These are phyloP conservation scores for Argentina silus DNA, from an alignment of 2,797 vertebrate genomes.

Conservation along the genomic window DNA sequence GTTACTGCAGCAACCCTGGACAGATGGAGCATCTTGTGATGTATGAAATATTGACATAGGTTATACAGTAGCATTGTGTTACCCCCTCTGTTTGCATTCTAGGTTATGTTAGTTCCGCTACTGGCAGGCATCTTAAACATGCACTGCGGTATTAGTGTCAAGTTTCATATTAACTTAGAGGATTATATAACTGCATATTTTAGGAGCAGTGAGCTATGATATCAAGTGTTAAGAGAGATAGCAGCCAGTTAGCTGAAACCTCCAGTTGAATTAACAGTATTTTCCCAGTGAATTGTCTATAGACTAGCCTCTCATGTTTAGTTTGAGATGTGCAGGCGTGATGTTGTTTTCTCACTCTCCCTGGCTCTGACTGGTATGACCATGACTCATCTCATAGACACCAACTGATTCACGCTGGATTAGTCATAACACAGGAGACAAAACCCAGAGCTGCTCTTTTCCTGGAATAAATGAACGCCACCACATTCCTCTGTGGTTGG, in stretches of 20 bases:
- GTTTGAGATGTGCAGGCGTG: background rate
- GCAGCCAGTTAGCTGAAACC: too few species aligned
- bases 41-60: constrained; percentile 1
- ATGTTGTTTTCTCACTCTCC: constrained; percentile 5
- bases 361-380: background rate
- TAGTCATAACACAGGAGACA: constrained; percentile 27
- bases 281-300: background rate
- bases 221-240: too few species aligned
- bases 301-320: background rate
- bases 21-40: background rate
- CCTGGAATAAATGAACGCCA: constrained; percentile 17
- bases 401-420: constrained; percentile 25
- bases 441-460: constrained; percentile 44
- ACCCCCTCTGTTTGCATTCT: background rate
- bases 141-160: background rate
- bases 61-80: background rate
- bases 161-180: background rate
- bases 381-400: constrained; percentile 27
- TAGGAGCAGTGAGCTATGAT: too few species aligned
- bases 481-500: constrained; percentile 22
- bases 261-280: too few species aligned
- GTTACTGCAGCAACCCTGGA: background rate
- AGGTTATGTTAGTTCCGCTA: background rate
- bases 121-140: background rate
- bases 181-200: background rate